A percentile compares a stretch with the other conserved stretches of the same genome.
phyloP scores from a whole-genome alignment of 1,140 invertebrate species.

The Harlomillsia oculata region DNA sequence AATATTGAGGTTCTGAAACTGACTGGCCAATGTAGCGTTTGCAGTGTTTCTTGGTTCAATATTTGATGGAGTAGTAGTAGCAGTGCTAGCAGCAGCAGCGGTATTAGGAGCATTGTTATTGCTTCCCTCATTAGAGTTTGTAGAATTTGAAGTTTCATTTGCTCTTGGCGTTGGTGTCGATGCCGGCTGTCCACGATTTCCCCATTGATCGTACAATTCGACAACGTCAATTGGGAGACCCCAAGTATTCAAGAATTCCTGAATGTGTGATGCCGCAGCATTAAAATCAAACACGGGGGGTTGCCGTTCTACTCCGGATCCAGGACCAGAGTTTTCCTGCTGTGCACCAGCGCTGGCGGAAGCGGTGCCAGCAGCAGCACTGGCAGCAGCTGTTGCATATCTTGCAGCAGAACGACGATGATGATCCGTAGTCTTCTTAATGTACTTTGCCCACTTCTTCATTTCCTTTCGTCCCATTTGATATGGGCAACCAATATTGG shows the following conservation, averaged over 20 bases:
- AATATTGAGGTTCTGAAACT: neutral
- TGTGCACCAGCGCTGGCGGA: neutral
- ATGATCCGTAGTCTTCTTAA: slow-evolving; percentile 26
- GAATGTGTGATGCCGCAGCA: slow-evolving; percentile 28
- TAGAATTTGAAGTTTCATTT: neutral
- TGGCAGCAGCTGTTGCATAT: neutral
- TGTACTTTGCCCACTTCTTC: slow-evolving; percentile 25
- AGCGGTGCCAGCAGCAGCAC: neutral
- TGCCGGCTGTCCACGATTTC: slow-evolving; percentile 19
- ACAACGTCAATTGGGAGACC: slow-evolving; percentile 35
- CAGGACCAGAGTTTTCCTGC: neutral
- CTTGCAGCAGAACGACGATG: slow-evolving; percentile 26
- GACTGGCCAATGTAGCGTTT: no score
- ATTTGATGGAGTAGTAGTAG: no score
- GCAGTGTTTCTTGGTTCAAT: no score
- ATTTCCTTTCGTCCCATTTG: slow-evolving; percentile 23
- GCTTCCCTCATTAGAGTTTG: neutral
- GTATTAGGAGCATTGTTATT: neutral
- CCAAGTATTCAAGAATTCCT: slow-evolving; percentile 31
- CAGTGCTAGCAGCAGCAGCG: no score
- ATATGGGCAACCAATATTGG: slow-evolving; percentile 27
- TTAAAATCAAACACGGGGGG: slow-evolving; percentile 20
- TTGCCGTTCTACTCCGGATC: neutral
- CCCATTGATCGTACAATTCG: slow-evolving; percentile 28
- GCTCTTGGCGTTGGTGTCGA: neutral